These are phyloP conservation scores for Mythimna loreyi DNA, from an alignment of 2,888 invertebrate species.

Conservation along the genomic window DNA sequence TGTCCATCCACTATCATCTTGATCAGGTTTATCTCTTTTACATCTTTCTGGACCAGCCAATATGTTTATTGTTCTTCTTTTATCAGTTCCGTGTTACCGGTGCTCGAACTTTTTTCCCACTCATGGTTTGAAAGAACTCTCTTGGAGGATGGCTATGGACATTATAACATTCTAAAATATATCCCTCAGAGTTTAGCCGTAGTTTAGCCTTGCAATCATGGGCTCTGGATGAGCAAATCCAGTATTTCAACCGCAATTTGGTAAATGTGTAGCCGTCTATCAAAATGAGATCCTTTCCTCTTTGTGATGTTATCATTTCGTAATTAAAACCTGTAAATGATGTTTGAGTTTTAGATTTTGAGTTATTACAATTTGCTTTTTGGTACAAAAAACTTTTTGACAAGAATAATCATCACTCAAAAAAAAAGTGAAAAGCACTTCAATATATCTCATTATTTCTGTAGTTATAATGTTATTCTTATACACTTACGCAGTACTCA, in stretches of 20 bases:
- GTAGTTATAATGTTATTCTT: no score
- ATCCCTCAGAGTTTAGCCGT: slow-evolving; percentile 33
- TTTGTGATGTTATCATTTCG: slow-evolving; percentile 43
- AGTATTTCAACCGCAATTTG: slow-evolving; percentile 17
- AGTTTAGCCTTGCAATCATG: slow-evolving; percentile 59
- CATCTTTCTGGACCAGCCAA: no score
- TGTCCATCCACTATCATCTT: background rate
- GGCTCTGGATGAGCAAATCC: slow-evolving; percentile 60
- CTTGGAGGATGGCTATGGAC: slow-evolving; percentile 55
- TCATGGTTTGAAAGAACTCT: slow-evolving; percentile 8
- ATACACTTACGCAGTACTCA: no score
- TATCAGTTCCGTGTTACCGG: background rate
- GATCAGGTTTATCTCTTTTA: no score
- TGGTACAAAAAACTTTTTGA: no score
- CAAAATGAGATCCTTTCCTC: slow-evolving; percentile 55
- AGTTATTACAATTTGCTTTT: no score
- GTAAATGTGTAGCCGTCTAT: slow-evolving; percentile 67
- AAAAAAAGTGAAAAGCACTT: no score
- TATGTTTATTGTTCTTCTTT: background rate
- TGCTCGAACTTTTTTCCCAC: background rate
- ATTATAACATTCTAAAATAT: slow-evolving; percentile 32
- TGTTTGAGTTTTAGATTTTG: background rate
- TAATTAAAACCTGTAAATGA: slow-evolving; percentile 28
- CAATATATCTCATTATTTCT: no score
- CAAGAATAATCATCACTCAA: no score